Conservation (phyloP, 2,888 invertebrate genomes). For the Xestia ashworthii region DNA sequence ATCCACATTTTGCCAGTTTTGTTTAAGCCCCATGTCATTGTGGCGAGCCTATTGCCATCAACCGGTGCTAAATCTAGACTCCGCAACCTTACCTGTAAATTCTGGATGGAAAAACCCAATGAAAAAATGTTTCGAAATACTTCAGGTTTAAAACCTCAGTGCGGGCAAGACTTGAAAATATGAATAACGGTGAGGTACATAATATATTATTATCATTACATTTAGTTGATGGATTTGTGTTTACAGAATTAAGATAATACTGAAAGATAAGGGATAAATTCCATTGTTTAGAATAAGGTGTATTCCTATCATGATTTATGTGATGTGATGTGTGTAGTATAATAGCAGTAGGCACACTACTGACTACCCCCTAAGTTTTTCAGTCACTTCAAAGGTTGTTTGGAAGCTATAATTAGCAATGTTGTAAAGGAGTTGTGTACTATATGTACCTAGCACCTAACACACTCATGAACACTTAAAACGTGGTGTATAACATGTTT, state of each 20-base stretch:
- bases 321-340: background rate
- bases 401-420: too few relatives aligned
- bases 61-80: background rate
- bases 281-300: background rate
- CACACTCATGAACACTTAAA: too few relatives aligned
- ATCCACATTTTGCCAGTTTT: background rate
- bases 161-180: background rate
- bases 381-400: background rate
- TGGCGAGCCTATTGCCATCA: background rate
- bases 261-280: slow-evolving; percentile 26
- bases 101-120: background rate
- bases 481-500: too few relatives aligned
- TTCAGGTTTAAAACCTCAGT: background rate
- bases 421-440: too few relatives aligned
- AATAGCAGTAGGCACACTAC: background rate
- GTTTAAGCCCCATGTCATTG: background rate
- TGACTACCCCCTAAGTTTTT: background rate
- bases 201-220: background rate
- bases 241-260: slow-evolving; percentile 13
- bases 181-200: background rate
- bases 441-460: too few relatives aligned
- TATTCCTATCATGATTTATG: background rate
- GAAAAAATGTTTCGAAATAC: background rate
- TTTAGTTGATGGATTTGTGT: slow-evolving; percentile 34
- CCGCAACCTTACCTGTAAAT: background rate